These are phyloP conservation scores for Chorisops tibialis DNA, from an alignment of 2,888 invertebrate genomes.

Conservation along the genomic window DNA sequence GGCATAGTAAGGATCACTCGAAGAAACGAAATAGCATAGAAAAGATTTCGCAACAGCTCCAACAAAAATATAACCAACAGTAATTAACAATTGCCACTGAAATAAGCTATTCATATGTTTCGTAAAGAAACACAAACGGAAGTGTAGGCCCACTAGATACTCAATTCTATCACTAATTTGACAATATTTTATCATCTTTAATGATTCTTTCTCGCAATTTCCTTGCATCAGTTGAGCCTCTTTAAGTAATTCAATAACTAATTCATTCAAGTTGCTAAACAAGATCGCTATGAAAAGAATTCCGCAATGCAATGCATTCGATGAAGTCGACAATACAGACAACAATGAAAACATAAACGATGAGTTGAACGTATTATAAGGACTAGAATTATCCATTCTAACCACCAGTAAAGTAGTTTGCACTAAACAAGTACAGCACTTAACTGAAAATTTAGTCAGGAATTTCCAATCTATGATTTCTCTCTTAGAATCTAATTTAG, in stretches of 20 bases:
- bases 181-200: neutral
- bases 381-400: no score
- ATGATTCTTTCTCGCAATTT: neutral
- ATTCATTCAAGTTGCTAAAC: neutral
- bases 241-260: neutral
- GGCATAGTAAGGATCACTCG: neutral
- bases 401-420: no score
- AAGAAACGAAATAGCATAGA: neutral
- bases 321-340: neutral
- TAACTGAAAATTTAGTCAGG: neutral
- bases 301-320: neutral
- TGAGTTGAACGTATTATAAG: no score
- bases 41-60: neutral
- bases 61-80: neutral
- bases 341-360: neutral
- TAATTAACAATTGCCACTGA: neutral
- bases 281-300: neutral
- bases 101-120: neutral
- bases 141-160: neutral
- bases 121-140: neutral
- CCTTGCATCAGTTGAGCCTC: neutral
- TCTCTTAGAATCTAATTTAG: neutral
- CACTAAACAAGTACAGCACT: no score
- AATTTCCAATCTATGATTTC: neutral
- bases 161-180: neutral